phyloP scores from a whole-genome alignment of 2,888 invertebrate genomes.

The Polymixis lichenea region DNA sequence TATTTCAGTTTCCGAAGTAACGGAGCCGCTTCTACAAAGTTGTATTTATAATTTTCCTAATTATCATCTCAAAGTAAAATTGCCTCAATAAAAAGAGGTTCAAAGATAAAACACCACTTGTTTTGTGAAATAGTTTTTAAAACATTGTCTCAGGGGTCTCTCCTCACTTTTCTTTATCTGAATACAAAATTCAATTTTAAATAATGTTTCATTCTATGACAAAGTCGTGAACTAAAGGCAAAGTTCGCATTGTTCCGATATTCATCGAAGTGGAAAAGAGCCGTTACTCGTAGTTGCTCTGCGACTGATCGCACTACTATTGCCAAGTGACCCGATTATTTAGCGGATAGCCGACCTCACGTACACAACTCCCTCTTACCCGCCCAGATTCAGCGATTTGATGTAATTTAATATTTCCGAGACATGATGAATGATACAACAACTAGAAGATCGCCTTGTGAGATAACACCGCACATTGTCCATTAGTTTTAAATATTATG shows the following conservation, averaged over 20 bases:
- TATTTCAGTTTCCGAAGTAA: background rate
- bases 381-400: background rate
- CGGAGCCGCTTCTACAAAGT: conserved; percentile 6
- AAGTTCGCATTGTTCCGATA: conserved; percentile 15
- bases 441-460: background rate
- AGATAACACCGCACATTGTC: no score
- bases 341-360: conserved; percentile 15
- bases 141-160: background rate
- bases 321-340: conserved; percentile 42
- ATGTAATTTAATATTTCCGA: background rate
- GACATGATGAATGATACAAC: background rate
- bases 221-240: background rate
- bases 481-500: background rate
- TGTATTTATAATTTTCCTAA: conserved; percentile 16
- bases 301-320: conserved; percentile 23
- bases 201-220: background rate
- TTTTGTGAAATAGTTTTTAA: conserved; percentile 4
- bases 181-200: background rate
- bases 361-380: background rate
- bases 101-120: background rate
- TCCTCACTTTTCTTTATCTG: background rate
- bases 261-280: conserved; percentile 21
- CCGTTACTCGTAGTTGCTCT: conserved; percentile 18
- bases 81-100: background rate
- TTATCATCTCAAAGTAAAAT: conserved; percentile 11